A percentile compares a stretch with the other conserved stretches of the same genome.
phyloP scores from a whole-genome alignment of 1,140 invertebrate genomes.

The Pogonomyrmex barbatus region DNA sequence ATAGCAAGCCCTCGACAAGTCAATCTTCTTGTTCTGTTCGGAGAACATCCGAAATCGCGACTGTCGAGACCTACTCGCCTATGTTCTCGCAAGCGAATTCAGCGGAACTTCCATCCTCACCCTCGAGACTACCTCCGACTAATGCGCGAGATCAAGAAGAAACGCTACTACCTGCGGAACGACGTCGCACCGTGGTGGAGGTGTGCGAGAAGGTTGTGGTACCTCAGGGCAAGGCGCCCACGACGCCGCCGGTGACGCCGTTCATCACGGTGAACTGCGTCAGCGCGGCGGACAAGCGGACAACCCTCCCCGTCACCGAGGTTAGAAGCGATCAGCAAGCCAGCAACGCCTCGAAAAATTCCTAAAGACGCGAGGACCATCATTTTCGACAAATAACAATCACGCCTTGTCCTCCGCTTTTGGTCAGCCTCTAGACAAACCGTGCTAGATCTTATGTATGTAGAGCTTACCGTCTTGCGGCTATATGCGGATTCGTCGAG shows the following conservation, averaged over 20 bases:
- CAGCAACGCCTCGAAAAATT: constrained; percentile 77
- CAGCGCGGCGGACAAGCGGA: constrained; percentile 66
- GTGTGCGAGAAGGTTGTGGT: constrained; percentile 84
- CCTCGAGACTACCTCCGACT: constrained; percentile 45
- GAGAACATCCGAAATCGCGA: constrained; percentile 77
- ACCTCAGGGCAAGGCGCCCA: constrained; percentile 73
- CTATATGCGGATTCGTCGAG: background rate
- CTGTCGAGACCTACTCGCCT: constrained; percentile 27
- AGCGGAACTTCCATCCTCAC: constrained; percentile 20
- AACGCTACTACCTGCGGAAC: constrained; percentile 63
- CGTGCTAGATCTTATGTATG: constrained; percentile 34
- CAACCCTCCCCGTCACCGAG: constrained; percentile 76
- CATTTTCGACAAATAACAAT: constrained; percentile 19
- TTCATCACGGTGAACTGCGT: constrained; percentile 81
- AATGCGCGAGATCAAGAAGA: constrained; percentile 68
- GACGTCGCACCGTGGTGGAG: constrained; percentile 82
- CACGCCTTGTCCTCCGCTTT: constrained; percentile 33
- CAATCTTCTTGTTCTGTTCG: constrained; percentile 21
- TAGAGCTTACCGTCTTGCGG: background rate
- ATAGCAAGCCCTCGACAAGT: constrained; percentile 42
- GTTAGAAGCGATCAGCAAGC: constrained; percentile 82
- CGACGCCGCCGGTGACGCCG: constrained; percentile 78
- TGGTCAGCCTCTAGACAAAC: constrained; percentile 49
- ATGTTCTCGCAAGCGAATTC: constrained; percentile 51
- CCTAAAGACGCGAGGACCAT: constrained; percentile 65